Base-by-base conservation (phyloP, 2,113 vertebrate genomes). In the Siphamia tubifer region DNA sequence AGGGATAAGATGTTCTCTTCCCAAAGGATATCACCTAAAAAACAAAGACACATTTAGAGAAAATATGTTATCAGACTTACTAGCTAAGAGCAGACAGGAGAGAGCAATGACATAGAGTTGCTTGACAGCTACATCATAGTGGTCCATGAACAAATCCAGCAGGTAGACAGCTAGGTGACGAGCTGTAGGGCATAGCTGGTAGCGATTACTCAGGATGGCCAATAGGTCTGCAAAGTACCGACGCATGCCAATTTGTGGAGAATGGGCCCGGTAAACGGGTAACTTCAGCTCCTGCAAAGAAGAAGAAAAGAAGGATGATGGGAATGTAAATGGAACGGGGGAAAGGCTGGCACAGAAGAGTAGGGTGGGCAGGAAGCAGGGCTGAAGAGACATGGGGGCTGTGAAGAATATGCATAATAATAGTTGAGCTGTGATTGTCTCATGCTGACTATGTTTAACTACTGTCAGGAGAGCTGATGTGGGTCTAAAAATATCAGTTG, bases 61-160 rank as follows among this genome's bases (percentile, higher is more conserved):
- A 58, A 25, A 9, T 11, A 9, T 43, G 31, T 53, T 34, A 20
- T 9, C 31, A 16, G 17, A 92, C 96, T 90, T 92, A 97, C 96
- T 97, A 68, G 96, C 95, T 9, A 98, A 92, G 39, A 96, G 93
- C 69, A 98, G 92, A 73, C 96, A 98, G 73, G 92, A 94, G 52
- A 98, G 83, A 0, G 94, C 94, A 49, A 93, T 87, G 16, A 93
- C 43, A 3, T 95, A 93, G 16, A 98, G 94, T 66, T 98, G 94
- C 81, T 93, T 95, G 77, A 93, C 86, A 1, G 92, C 79, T 68
- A 95, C 86, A 39, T 94, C 93, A 0, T 95, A 96, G 85, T 91
- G 91, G 67, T 97, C 96, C 94, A 97, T 95, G 74, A 96, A 95
- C 82, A 96, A 90, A 83, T 98, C 96, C 78, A 98, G 87, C 80